Conservation (phyloP, 2,113 vertebrate genomes). For the Clarias magur region DNA sequence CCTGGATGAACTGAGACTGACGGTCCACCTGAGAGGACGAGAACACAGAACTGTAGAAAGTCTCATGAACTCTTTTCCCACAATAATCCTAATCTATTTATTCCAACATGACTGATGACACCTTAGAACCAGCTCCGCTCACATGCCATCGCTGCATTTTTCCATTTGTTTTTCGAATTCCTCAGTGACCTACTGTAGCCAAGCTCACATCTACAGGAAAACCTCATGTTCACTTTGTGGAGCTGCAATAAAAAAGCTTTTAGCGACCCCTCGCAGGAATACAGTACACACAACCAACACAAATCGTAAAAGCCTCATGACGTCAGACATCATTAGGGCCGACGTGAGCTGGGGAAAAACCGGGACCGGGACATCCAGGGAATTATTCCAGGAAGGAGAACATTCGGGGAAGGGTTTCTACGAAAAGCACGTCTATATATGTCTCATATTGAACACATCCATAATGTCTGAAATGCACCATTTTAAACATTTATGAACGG, state of each 20-base stretch:
- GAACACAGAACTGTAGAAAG: neutral
- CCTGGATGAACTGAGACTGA: constrained; percentile 97
- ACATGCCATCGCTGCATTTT: neutral
- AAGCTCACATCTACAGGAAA: constrained; percentile 5
- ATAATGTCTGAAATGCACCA: neutral
- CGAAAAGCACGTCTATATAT: neutral
- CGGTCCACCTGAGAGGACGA: constrained; percentile 83
- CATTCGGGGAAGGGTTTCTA: neutral
- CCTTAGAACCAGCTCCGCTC: neutral
- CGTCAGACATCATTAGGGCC: constrained; percentile 37
- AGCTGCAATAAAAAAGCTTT: constrained; percentile 56
- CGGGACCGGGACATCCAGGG: neutral
- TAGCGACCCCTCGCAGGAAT: constrained; percentile 53
- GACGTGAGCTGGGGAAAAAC: constrained; percentile 1
- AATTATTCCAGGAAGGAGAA: constrained; percentile 16
- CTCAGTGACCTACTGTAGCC: neutral
- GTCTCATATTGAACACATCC: neutral
- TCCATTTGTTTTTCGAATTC: constrained; percentile 55
- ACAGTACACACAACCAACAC: constrained; percentile 50
- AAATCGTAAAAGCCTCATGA: constrained; percentile 58
- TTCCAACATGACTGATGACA: neutral
- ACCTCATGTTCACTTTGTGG: neutral
- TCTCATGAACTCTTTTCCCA: neutral
- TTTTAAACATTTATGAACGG: neutral
- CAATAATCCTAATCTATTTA: neutral